phyloP scores from a whole-genome alignment of 2,113 vertebrate genomes.

The Neoarius graeffei region DNA sequence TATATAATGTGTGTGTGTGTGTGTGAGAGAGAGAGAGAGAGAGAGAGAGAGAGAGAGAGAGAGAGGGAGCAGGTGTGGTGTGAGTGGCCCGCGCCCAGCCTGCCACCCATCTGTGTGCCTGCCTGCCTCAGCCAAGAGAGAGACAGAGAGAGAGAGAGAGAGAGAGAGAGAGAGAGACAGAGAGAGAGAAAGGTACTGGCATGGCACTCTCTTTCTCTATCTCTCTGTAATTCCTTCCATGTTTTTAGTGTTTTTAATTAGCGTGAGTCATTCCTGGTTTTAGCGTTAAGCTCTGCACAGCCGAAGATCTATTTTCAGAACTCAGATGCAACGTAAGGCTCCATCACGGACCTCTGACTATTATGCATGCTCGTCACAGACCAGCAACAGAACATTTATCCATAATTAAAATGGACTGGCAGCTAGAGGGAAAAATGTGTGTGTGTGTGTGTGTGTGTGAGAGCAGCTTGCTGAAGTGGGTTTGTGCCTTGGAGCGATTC shows the following conservation, averaged over 20 bases:
- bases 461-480: conserved; percentile 36
- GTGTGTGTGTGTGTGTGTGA: not conserved
- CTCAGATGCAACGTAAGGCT: conserved; percentile 21
- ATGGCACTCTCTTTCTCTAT: conserved; percentile 35
- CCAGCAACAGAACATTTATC: conserved; percentile 52
- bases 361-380: conserved; percentile 55
- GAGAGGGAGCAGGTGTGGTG: conserved; percentile 75
- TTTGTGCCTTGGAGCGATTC: conserved; percentile 56
- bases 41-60: not conserved
- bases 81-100: conserved; percentile 74
- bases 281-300: conserved; percentile 13
- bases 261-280: conserved; percentile 36
- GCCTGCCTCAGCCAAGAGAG: conserved; percentile 75
- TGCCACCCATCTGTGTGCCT: conserved; percentile 81
- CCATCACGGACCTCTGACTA: conserved; percentile 41
- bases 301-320: conserved; percentile 38
- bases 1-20: conserved; percentile 39
- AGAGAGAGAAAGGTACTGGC: conserved; percentile 41
- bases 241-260: conserved; percentile 43
- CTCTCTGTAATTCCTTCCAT: conserved; percentile 18
- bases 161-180: conserved; percentile 61
- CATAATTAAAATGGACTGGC: conserved; percentile 60
- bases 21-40: not conserved
- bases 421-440: conserved; percentile 26
- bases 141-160: conserved; percentile 28